Percentiles rank a stretch among this genome's conserved stretches.
These are phyloP conservation scores for Ageneiosus marmoratus DNA, from an alignment of 2,113 vertebrate species.

Conservation along the genomic window DNA sequence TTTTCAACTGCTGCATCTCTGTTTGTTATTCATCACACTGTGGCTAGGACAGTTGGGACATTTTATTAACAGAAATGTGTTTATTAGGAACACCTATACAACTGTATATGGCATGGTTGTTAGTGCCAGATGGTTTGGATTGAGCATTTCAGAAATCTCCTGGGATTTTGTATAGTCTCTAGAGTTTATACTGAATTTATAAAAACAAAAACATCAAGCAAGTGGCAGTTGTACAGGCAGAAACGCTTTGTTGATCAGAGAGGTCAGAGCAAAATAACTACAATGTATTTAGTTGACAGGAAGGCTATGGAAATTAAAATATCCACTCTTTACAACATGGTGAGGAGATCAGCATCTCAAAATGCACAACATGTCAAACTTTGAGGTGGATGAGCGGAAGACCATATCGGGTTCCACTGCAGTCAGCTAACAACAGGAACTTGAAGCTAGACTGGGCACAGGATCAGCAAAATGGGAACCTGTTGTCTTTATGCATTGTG, in stretches of 20 bases:
- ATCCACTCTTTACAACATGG: not conserved
- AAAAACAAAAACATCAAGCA: not conserved
- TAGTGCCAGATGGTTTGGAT: not conserved
- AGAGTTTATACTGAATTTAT: not conserved
- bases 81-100: not conserved
- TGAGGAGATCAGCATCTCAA: not conserved
- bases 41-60: not conserved
- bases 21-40: not conserved
- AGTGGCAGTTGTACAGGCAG: not conserved
- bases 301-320: not conserved
- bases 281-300: not conserved
- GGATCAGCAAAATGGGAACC: not conserved
- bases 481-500: not conserved
- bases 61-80: not conserved
- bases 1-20: slow-evolving; percentile 36
- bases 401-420: not conserved
- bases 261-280: not conserved
- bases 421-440: too few relatives aligned
- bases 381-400: not conserved
- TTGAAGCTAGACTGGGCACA: not conserved
- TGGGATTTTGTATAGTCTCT: not conserved
- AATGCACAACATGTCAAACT: not conserved
- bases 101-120: not conserved
- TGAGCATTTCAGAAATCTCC: not conserved
- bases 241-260: not conserved